A percentile compares a stretch with the other conserved stretches of the same genome.
Evolutionary conservation across 53 echinoderm and acorn worm species (phyloP).

Genomic region (Patiria pectinifera): DNA sequence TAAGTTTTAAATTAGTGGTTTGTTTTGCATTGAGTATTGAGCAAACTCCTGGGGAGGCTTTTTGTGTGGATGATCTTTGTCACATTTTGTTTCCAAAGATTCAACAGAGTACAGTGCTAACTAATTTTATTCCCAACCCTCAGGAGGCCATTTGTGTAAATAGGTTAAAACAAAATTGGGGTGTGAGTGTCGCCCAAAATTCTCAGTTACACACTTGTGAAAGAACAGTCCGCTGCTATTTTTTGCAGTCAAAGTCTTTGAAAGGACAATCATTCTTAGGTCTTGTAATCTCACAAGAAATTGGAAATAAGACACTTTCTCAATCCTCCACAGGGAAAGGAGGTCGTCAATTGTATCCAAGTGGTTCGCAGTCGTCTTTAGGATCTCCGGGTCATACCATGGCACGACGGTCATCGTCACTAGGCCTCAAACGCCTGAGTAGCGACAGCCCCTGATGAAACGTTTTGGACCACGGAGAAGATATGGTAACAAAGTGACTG

Average conservation of each 20-base stretch:
- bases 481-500: no score
- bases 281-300: background rate
- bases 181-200: no score
- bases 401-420: constrained; percentile 30
- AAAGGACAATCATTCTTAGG: no score
- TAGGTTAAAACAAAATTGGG: no score
- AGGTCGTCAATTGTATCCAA: constrained; percentile 34
- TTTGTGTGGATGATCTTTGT: no score
- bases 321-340: constrained; percentile 15
- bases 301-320: background rate
- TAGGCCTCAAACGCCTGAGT: constrained; percentile 28
- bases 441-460: background rate
- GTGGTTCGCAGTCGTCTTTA: constrained; percentile 22
- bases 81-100: background rate
- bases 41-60: no score
- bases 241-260: no score
- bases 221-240: no score
- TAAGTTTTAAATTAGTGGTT: background rate
- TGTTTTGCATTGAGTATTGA: background rate
- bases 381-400: background rate
- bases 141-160: no score
- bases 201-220: no score
- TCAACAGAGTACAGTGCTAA: background rate
- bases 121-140: background rate
- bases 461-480: background rate